phyloP scores from a whole-genome alignment of 1,140 invertebrate species.

The Dysdera silvatica region DNA sequence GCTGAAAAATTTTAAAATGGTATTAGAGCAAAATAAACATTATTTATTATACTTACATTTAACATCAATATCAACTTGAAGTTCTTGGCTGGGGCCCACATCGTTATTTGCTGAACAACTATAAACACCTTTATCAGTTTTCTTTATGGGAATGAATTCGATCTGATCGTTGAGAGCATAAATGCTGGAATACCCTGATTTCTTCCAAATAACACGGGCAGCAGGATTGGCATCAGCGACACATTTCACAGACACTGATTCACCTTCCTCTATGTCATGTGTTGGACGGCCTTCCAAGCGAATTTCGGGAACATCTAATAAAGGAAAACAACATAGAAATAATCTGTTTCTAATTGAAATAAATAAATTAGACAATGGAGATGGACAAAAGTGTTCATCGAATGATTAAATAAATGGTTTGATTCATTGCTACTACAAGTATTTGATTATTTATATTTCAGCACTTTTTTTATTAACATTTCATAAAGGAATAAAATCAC shows the following conservation, averaged over 20 bases:
- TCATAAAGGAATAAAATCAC: no score
- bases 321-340: not conserved
- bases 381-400: no score
- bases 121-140: conserved; percentile 33
- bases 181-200: conserved; percentile 46
- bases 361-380: no score
- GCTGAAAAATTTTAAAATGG: no score
- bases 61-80: conserved; percentile 34
- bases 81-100: conserved; percentile 33
- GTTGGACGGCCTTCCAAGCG: conserved; percentile 59
- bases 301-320: conserved; percentile 67
- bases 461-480: no score
- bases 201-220: conserved; percentile 72
- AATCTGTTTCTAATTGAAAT: no score
- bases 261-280: conserved; percentile 70
- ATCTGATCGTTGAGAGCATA: conserved; percentile 38
- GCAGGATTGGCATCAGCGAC: conserved; percentile 75
- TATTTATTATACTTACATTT: conserved; percentile 29
- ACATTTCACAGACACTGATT: conserved; percentile 67
- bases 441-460: no score
- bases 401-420: no score
- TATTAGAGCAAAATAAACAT: no score
- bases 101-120: conserved; percentile 34
- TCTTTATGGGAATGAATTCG: conserved; percentile 29
- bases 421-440: no score